Base-by-base conservation (phyloP, 2,797 vertebrate species). In the Argentina silus region DNA sequence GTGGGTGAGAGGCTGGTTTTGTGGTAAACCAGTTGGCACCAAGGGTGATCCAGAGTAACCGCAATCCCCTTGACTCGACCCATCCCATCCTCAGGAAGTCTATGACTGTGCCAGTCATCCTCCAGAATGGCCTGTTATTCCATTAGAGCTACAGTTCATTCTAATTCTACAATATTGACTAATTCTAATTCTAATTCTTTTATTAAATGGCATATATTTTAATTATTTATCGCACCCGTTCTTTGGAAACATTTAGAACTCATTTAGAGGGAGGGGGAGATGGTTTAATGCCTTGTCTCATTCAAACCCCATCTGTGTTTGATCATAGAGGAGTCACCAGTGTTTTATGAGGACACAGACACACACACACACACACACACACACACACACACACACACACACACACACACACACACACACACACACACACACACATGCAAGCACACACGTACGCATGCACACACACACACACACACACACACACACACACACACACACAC, bases 11-110 rank as follows among this genome's bases (percentile, higher is more conserved):
- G 57, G 21, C 8, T 59, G 21, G 21, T 10, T 27, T 59, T 11
- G 57, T 59, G 55, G 15, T 53, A 2, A 17, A 53, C n/a, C 55
- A 36, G 27, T 36, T 57, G 17, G 19, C 7, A 19, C 55, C 19
- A 57, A 10, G 55, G 17, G 17, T 17, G 53, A 21, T 6, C 51
- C 15, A 55, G 17, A 27, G 27, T 15, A 10, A 23, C 56, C 23
- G 27, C 36, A 36, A 14, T n/a, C 60, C 21, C 15, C 64, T 36
- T 74, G 27, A 65, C 70, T 76, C 63, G 69, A 78, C 80, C 78
- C 74, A 72, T 67, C 80, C 79, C 78, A 79, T 84, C 74, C 73
- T 76, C 74, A 69, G 86, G 75, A 88, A 89, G 83, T 85, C 59
- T 36, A 2, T n/a, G 6, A 63, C 70, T 45, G 68, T 70, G 19